Evolutionary conservation across 2,888 invertebrate genomes (phyloP).

Genomic region (Taphrorychus bicolor): DNA sequence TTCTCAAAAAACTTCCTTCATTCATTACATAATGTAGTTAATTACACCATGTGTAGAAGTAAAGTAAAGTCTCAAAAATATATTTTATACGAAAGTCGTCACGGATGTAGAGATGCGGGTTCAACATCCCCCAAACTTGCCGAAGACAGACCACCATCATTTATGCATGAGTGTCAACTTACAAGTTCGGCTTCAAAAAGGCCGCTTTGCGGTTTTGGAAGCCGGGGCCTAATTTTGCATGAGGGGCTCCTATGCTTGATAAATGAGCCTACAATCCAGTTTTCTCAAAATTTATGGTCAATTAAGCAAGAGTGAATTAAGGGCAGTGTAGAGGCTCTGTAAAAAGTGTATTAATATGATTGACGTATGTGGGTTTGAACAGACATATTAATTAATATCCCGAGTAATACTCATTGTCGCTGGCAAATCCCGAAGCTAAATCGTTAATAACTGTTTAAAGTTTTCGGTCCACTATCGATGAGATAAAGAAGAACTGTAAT

Average conservation of each 20-base stretch:
- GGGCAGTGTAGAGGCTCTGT: not conserved
- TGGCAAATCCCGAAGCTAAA: no score
- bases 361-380: not conserved
- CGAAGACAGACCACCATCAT: not conserved
- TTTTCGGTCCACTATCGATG: slow-evolving; percentile 5
- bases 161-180: not conserved
- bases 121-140: not conserved
- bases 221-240: not conserved
- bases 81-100: no score
- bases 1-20: no score
- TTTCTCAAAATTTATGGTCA: not conserved
- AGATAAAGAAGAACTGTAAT: slow-evolving; percentile 19
- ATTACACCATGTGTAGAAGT: no score
- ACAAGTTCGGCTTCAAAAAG: not conserved
- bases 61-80: no score
- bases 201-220: not conserved
- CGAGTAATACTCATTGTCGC: no score
- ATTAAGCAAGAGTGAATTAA: not conserved
- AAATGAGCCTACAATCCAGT: slow-evolving; percentile 1
- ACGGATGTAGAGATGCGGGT: not conserved
- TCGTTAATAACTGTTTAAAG: no score
- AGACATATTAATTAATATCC: not conserved
- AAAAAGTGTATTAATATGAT: not conserved
- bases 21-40: no score
- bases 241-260: not conserved